Conservation (phyloP, 2,888 invertebrate genomes). For the Lycaena phlaeas region DNA sequence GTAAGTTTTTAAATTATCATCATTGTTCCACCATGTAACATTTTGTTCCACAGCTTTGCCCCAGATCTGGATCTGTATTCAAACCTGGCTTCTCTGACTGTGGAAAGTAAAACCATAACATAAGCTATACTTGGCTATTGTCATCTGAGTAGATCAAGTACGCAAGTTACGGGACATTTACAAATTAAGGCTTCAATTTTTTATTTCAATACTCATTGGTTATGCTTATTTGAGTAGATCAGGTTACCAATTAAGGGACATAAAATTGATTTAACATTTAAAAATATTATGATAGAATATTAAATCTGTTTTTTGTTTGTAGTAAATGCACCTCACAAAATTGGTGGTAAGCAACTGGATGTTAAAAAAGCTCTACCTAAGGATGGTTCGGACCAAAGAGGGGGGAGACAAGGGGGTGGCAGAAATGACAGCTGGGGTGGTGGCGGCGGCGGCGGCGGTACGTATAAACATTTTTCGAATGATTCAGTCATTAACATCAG, state of each 20-base stretch:
- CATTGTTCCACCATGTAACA: conserved; percentile 39
- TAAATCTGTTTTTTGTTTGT: too few relatives aligned
- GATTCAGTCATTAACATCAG: too few relatives aligned
- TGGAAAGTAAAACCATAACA: conserved; percentile 61
- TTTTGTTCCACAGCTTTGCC: conserved; percentile 57
- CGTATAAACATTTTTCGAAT: conserved; percentile 11
- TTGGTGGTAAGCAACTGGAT: conserved; percentile 90
- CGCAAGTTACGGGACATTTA: conserved; percentile 58
- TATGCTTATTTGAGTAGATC: too few relatives aligned
- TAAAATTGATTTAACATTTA: too few relatives aligned
- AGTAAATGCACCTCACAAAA: conserved; percentile 88
- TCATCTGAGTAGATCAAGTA: conserved; percentile 46
- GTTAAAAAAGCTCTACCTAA: conserved; percentile 95
- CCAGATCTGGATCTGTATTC: conserved; percentile 56
- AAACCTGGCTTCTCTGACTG: conserved; percentile 66
- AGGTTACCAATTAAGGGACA: too few relatives aligned
- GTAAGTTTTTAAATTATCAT: conserved; percentile 75
- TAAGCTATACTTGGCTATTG: conserved; percentile 61
- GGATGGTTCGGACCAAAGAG: conserved; percentile 75
- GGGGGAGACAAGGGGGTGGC: conserved; percentile 61
- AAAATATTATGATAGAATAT: too few relatives aligned
- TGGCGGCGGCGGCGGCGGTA: conserved; percentile 27
- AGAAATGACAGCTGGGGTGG: conserved; percentile 53
- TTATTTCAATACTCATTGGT: too few relatives aligned
- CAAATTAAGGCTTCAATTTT: conserved; percentile 11